phyloP scores from a whole-genome alignment of 30 jellyfish, hydroid and myxozoan genomes.

The Phacellophora camtschatica region DNA sequence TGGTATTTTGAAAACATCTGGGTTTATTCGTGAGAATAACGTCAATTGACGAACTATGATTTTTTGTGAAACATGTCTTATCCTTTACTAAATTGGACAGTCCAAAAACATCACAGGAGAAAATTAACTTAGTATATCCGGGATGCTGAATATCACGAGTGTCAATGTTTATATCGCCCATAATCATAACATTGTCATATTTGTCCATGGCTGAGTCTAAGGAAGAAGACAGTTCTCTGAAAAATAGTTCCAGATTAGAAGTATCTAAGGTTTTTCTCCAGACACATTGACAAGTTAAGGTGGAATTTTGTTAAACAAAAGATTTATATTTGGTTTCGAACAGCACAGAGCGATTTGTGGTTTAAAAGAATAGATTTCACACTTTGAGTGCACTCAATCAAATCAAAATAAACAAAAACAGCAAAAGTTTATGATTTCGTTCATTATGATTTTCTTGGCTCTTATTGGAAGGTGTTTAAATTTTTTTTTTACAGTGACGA shows the following conservation, averaged over 20 bases:
- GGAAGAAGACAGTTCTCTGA: conserved; percentile 10
- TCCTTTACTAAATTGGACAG: conserved; percentile 48
- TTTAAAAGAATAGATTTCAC: too few species aligned
- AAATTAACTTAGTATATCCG: conserved; percentile 14
- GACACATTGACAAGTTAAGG: too few species aligned
- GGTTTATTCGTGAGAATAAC: conserved; percentile 23
- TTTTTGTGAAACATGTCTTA: conserved; percentile 24
- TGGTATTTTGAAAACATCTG: conserved; percentile 28
- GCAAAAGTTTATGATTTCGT: too few species aligned
- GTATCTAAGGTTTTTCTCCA: conserved; percentile 18
- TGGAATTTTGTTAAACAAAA: too few species aligned
- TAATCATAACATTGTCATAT: neutral
- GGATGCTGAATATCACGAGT: conserved; percentile 22
- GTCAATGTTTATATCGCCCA: neutral
- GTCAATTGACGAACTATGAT: conserved; percentile 30
- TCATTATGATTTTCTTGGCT: too few species aligned
- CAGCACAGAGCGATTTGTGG: too few species aligned
- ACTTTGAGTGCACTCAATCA: too few species aligned
- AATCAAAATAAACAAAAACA: too few species aligned
- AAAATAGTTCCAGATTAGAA: neutral
- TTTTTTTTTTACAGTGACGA: too few species aligned
- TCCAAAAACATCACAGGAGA: conserved; percentile 50
- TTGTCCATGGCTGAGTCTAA: neutral
- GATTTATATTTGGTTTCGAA: too few species aligned
- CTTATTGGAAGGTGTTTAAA: too few species aligned